phyloP scores from a whole-genome alignment of 2,888 invertebrate genomes.

The Diarsia mendica region DNA sequence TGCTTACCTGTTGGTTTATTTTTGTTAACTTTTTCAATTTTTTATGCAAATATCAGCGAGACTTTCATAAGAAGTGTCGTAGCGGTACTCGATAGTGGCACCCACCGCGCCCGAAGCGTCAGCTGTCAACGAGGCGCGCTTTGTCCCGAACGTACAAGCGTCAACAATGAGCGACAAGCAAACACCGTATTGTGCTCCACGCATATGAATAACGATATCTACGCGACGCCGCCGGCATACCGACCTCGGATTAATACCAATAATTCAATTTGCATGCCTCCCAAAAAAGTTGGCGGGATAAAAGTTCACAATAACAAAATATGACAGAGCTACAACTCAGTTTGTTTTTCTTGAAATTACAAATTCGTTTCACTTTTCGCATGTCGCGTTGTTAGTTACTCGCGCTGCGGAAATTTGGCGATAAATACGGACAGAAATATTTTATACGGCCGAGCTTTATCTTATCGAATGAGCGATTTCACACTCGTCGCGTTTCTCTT shows the following conservation, averaged over 20 bases:
- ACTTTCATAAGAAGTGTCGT: neutral
- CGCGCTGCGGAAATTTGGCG: conserved; percentile 62
- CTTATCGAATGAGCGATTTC: conserved; percentile 81
- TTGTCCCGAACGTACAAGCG: conserved; percentile 81
- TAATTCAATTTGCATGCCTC: conserved; percentile 84
- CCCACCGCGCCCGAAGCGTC: conserved; percentile 66
- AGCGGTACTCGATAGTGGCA: conserved; percentile 29
- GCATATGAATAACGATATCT: conserved; percentile 86
- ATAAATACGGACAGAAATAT: conserved; percentile 67
- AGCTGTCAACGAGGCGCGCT: conserved; percentile 83
- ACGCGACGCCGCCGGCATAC: conserved; percentile 79
- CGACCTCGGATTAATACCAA: conserved; percentile 80
- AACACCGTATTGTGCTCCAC: conserved; percentile 84
- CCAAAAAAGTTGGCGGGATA: conserved; percentile 68
- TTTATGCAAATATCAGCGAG: neutral
- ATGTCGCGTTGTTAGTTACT: conserved; percentile 41
- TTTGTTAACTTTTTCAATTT: neutral
- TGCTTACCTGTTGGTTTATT: neutral
- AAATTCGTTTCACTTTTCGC: conserved; percentile 67
- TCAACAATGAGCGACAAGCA: conserved; percentile 87
- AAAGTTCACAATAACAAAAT: conserved; percentile 27
- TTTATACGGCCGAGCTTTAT: conserved; percentile 71
- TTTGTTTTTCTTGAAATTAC: conserved; percentile 63
- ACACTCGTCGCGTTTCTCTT: conserved; percentile 80
- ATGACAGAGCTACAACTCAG: conserved; percentile 18